Evolutionary conservation across 2,113 vertebrate species (phyloP).

Genomic region (Strix aluco): DNA sequence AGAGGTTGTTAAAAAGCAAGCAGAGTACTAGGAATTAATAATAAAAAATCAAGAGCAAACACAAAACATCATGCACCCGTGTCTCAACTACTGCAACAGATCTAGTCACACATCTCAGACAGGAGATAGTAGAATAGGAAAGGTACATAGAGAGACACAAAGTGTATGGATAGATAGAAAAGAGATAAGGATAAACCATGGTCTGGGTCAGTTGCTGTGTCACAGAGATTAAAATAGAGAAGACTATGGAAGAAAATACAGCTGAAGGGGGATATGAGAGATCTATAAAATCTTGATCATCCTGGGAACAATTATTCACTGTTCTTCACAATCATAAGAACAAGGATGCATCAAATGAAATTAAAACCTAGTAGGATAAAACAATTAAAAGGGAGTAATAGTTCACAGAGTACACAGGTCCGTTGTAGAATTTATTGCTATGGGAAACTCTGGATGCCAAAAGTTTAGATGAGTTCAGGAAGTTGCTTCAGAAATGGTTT

Average conservation of each 20-base stretch:
- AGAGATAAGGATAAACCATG: background rate
- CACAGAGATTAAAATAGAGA: background rate
- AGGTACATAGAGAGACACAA: background rate
- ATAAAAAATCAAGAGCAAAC: background rate
- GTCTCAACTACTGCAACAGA: background rate
- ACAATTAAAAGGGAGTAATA: background rate
- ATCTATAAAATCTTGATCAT: background rate
- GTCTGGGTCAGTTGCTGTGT: background rate
- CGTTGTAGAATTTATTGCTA: background rate
- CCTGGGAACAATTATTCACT: background rate
- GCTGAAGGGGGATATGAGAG: background rate
- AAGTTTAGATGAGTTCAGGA: slow-evolving; percentile 1
- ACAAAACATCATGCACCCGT: background rate
- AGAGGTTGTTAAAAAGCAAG: background rate
- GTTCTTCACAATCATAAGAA: background rate
- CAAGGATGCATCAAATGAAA: background rate
- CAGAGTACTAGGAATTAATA: background rate
- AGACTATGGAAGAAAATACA: background rate
- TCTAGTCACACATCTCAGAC: background rate
- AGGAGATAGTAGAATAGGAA: background rate
- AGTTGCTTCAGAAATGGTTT: background rate
- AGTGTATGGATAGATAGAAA: background rate
- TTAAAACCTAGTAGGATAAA: background rate
- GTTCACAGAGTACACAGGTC: background rate
- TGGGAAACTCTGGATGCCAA: background rate